These are phyloP conservation scores for Microplitis demolitor DNA, from an alignment of 1,140 invertebrate species.

Conservation along the genomic window DNA sequence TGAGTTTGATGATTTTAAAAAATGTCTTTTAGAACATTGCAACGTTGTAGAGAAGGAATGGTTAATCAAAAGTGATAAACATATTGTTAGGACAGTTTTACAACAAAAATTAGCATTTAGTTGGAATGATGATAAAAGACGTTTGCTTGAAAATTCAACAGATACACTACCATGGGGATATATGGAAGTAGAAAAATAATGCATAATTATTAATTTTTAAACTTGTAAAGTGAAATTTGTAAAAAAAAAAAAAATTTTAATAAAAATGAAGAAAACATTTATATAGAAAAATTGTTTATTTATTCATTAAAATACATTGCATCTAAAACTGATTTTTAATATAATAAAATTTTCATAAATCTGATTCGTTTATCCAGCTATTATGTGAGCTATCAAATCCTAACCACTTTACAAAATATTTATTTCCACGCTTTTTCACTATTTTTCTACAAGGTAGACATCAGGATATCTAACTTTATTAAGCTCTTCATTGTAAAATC, in stretches of 20 bases:
- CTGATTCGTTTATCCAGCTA: no score
- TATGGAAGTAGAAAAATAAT: not conserved
- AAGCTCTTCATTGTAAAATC: not conserved
- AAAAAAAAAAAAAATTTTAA: no score
- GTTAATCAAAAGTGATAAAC: not conserved
- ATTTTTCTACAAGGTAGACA: not conserved
- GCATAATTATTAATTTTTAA: no score
- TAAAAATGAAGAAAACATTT: no score
- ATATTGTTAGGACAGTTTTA: not conserved
- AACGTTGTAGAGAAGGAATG: not conserved
- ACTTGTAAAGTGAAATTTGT: no score
- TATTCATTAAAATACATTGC: no score
- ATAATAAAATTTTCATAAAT: not conserved
- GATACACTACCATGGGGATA: conserved; percentile 17
- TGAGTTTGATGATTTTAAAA: not conserved
- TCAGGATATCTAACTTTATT: not conserved
- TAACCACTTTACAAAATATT: not conserved
- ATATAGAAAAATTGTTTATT: no score
- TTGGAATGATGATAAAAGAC: conserved; percentile 16
- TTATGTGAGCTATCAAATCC: no score
- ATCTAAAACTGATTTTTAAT: no score
- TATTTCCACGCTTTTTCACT: not conserved
- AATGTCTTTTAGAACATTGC: not conserved
- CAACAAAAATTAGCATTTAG: not conserved
- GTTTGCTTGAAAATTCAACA: not conserved